These are phyloP conservation scores for Trachurus trachurus DNA, from an alignment of 2,797 vertebrate species.

Conservation along the genomic window DNA sequence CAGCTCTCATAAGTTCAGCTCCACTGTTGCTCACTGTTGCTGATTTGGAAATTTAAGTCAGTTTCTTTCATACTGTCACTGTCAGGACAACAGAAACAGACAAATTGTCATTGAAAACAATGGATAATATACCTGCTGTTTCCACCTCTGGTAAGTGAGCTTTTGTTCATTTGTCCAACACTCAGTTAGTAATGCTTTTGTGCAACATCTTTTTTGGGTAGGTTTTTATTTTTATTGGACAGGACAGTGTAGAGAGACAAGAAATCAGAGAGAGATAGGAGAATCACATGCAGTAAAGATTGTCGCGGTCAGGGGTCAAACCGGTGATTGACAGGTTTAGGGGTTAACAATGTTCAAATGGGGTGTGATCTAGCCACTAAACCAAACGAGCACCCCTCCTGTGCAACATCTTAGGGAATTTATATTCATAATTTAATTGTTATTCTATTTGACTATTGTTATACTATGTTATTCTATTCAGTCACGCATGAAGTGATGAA, in stretches of 20 bases:
- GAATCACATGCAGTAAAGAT: no score
- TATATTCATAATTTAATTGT: background rate
- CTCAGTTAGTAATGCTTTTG: background rate
- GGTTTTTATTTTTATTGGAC: no score
- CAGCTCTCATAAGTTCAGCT: background rate
- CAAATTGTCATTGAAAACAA: background rate
- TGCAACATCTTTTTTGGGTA: background rate
- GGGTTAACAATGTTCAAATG: no score
- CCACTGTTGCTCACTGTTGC: background rate
- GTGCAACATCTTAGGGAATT: no score
- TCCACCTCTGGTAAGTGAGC: constrained; percentile 34
- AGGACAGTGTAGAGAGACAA: no score
- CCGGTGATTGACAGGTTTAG: no score
- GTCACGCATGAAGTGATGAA: background rate
- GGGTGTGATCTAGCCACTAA: no score
- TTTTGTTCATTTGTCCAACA: background rate
- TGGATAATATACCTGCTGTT: background rate
- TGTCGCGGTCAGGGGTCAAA: no score
- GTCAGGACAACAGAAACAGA: background rate
- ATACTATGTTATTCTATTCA: no score
- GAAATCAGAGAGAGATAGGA: no score
- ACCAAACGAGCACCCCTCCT: no score
- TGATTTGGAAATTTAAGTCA: background rate
- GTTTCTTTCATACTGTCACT: background rate
- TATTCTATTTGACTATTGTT: background rate